A percentile compares a stretch with the other conserved stretches of the same genome.
These are phyloP conservation scores for Phortica okadai DNA, from an alignment of 2,888 invertebrate genomes.

Conservation along the genomic window DNA sequence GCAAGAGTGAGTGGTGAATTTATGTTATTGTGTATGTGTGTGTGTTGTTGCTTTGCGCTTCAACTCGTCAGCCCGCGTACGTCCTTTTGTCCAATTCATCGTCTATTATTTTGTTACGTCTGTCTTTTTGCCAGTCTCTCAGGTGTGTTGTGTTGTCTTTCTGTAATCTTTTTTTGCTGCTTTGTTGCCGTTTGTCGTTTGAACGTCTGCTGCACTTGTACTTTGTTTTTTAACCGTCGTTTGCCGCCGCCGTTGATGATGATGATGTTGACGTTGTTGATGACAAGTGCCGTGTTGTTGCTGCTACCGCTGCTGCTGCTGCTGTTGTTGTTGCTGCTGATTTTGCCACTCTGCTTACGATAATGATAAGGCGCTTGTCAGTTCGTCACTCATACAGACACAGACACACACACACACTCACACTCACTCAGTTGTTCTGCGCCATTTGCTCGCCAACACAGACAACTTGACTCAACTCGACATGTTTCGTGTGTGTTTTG, in stretches of 20 bases:
- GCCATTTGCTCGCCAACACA: conserved; percentile 25
- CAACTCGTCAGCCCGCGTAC: not conserved
- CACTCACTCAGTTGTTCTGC: conserved; percentile 9
- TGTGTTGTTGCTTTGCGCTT: conserved; percentile 13
- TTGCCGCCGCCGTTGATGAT: conserved; percentile 36
- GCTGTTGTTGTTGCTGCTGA: conserved; percentile 47
- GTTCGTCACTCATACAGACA: conserved; percentile 42
- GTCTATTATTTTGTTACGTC: not conserved
- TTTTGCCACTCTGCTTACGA: conserved; percentile 45
- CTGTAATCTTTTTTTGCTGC: not conserved
- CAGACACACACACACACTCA: conserved; percentile 1
- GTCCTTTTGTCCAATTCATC: not conserved
- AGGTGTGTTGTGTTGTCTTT: conserved; percentile 27
- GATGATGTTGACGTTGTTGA: conserved; percentile 34
- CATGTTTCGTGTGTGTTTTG: conserved; percentile 66
- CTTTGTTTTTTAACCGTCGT: conserved; percentile 46
- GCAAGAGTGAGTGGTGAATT: not conserved
- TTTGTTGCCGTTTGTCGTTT: conserved; percentile 36
- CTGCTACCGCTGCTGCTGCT: conserved; percentile 51
- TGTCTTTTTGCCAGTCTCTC: conserved; percentile 24
- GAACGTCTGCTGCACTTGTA: conserved; percentile 48
- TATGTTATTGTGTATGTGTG: not conserved
- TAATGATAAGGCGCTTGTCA: conserved; percentile 73
- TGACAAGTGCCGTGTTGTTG: conserved; percentile 56
- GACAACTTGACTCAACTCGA: conserved; percentile 41